Evolutionary conservation across 2,113 vertebrate species (phyloP), one percentile per base, ranked within the genome.

Genomic region (Zosterops hypoxanthus): DNA sequence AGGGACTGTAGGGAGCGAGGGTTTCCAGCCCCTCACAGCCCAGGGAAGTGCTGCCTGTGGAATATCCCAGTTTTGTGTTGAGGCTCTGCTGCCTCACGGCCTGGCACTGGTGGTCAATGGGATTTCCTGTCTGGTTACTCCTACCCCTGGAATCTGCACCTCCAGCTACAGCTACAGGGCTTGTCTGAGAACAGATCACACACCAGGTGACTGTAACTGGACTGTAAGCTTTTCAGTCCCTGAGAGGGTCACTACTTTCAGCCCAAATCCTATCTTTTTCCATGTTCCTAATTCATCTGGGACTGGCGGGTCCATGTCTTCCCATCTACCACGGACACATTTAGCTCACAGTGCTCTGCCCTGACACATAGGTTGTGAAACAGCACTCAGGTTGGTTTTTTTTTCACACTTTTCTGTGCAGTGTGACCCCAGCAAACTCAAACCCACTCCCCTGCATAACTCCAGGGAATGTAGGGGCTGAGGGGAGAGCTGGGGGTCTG

Each of bases 381-480:
- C 5, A 76, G 50, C 41, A 9, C 44, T 29, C n/a, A 13, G 52
- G 2, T 31, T 66, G 34, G 34, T 34, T 34, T 34, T 34, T 34
- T 34, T 56, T 16, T 20, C n/a, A 8, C 26, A 10, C 55, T 34
- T 7, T 31, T 4, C 36, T 21, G 26, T 14, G 19, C 52, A 17
- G 3, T 5, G 60, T 5, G 24, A 46, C 44, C 50, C 24, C 42
- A 22, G 72, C 31, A 31, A 36, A 34, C 55, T 19, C 53, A 12
- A 36, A 28, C n/a, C 29, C 29, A 2, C 14, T n/a, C 28, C 68
- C 28, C 52, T 0, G 0, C 22, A 9, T 12, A 34, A 34, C 34
- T 34, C 34, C 34, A 1, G 8, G 80, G 33, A 61, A 22, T 0
- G 0, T 26, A 14, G 34, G 23, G 52, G 39, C 33, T 5, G 19